phyloP scores from a whole-genome alignment of 1,140 invertebrate genomes.

The Lordiphosa collinella region DNA sequence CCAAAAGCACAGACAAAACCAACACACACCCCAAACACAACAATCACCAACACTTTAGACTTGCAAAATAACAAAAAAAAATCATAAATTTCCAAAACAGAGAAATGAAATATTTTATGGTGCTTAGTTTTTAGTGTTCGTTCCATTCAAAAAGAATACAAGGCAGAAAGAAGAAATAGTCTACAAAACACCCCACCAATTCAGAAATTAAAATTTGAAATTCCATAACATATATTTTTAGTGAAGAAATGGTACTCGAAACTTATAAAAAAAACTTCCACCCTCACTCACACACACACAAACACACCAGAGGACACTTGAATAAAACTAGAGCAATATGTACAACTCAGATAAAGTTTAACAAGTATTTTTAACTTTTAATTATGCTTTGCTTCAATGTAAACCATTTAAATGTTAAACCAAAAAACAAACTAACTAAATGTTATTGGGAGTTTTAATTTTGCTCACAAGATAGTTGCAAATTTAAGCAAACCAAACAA shows the following conservation, averaged over 20 bases:
- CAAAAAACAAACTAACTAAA: conserved; percentile 21
- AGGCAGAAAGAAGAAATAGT: conserved; percentile 26
- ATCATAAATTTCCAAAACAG: conserved; percentile 2
- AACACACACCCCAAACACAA: conserved; percentile 24
- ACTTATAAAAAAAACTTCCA: conserved; percentile 53
- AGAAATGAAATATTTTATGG: conserved; percentile 53
- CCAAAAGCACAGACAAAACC: conserved; percentile 41
- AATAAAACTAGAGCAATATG: conserved; percentile 61
- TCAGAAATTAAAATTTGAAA: conserved; percentile 48
- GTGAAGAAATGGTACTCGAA: conserved; percentile 9
- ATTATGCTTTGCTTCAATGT: conserved; percentile 54
- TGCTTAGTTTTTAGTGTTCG: conserved; percentile 69
- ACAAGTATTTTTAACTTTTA: conserved; percentile 41
- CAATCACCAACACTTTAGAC: conserved; percentile 30
- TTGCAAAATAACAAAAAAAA: conserved; percentile 21
- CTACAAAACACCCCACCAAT: conserved; percentile 72
- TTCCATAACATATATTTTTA: conserved; percentile 53
- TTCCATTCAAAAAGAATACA: conserved; percentile 39
- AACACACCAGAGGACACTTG: conserved; percentile 3
- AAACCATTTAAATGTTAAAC: conserved; percentile 18
- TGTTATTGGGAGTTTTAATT: conserved; percentile 32
- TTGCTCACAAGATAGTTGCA: conserved; percentile 36
- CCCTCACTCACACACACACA: conserved; percentile 9
- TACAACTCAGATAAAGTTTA: conserved; percentile 46
- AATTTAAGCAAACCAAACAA: conserved; percentile 19